Evolutionary conservation across 2,113 vertebrate genomes (phyloP).

Genomic region (Nothobranchius furzeri): DNA sequence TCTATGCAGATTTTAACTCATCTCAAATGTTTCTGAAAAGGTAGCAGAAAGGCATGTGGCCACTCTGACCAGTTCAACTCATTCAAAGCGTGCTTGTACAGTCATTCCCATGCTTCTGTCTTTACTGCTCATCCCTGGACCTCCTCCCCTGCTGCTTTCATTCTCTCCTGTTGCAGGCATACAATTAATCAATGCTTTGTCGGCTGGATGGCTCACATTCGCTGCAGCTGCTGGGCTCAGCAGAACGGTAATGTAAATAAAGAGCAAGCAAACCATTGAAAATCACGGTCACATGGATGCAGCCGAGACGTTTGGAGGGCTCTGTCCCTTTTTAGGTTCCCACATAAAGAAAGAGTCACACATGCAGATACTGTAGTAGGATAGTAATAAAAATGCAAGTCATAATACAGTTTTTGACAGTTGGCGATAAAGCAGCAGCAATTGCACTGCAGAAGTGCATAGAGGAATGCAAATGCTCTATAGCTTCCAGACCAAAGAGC

Average conservation of each 20-base stretch:
- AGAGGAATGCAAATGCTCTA: slow-evolving; percentile 26
- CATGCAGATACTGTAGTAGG: neutral
- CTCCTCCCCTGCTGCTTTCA: slow-evolving; percentile 32
- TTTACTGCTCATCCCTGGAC: slow-evolving; percentile 33
- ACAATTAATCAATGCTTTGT: slow-evolving; percentile 69
- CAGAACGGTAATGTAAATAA: slow-evolving; percentile 66
- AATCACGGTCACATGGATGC: slow-evolving; percentile 23
- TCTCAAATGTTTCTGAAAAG: slow-evolving; percentile 2
- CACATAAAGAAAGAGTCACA: neutral
- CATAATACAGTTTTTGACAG: slow-evolving; percentile 8
- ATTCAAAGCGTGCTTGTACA: slow-evolving; percentile 38
- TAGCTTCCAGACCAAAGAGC: slow-evolving; percentile 38
- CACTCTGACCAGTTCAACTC: slow-evolving; percentile 17
- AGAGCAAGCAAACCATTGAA: slow-evolving; percentile 28
- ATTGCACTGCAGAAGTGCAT: neutral
- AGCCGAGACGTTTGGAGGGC: neutral
- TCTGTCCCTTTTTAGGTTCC: neutral
- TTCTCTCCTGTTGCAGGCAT: slow-evolving; percentile 46
- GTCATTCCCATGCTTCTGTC: slow-evolving; percentile 21
- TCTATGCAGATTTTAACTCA: slow-evolving; percentile 7
- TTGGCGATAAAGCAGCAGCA: slow-evolving; percentile 11
- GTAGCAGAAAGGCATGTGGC: neutral
- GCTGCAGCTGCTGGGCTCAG: slow-evolving; percentile 66
- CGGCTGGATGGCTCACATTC: slow-evolving; percentile 49
- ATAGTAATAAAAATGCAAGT: neutral